Conservation (phyloP, 2,888 invertebrate genomes). For the Lasioglossum calceatum region DNA sequence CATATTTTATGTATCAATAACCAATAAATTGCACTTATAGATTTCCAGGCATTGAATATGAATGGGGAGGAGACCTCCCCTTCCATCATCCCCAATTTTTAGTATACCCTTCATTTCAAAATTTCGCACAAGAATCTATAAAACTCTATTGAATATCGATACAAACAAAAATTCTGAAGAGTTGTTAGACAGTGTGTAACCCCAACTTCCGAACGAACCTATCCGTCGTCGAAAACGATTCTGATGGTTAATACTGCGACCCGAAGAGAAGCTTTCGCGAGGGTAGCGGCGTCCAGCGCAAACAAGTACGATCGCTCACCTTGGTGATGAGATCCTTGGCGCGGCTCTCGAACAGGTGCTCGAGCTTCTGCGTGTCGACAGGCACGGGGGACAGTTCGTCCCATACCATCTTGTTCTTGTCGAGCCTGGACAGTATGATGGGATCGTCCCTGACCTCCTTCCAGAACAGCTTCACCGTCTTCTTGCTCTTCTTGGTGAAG, state of each 20-base stretch:
- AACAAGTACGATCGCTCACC: slow-evolving; percentile 86
- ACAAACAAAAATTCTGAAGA: background rate
- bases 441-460: slow-evolving; percentile 95
- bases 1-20: background rate
- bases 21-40: background rate
- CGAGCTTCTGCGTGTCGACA: slow-evolving; percentile 96
- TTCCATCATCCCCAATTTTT: background rate
- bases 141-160: background rate
- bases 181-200: background rate
- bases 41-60: background rate
- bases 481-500: slow-evolving; percentile 92
- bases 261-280: slow-evolving; percentile 20
- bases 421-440: slow-evolving; percentile 87
- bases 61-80: background rate
- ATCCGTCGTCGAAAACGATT: background rate
- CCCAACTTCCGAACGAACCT: background rate
- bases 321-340: slow-evolving; percentile 97
- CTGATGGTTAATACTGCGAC: background rate
- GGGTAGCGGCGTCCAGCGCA: background rate
- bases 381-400: slow-evolving; percentile 93
- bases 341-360: slow-evolving; percentile 98
- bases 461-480: slow-evolving; percentile 99
- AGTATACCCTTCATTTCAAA: background rate
- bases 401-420: slow-evolving; percentile 90
- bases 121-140: background rate